Base-by-base conservation (phyloP, 2,113 vertebrate species). In the Oryctolagus cuniculus region DNA sequence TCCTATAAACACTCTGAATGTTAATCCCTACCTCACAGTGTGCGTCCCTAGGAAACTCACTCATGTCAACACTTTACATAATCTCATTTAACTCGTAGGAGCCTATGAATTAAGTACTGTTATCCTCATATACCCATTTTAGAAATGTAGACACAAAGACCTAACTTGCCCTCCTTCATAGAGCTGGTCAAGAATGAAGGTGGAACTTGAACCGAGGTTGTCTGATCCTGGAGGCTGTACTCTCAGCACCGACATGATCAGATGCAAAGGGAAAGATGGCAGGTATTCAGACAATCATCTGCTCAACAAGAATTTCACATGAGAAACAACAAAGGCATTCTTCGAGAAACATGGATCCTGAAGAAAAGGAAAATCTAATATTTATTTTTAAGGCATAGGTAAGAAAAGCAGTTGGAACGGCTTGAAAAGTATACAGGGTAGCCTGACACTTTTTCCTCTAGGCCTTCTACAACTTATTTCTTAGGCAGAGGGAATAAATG, bases 391-490 rank as follows among this genome's bases (percentile, higher is more conserved):
- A 67, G 79, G n/a, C 55, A 80, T 13, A 91, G 16, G 38, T 79
- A 90, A 84, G 58, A 85, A 85, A 92, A 85, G 74, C 7, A 38
- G 36, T n/a, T 91, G 16, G 17, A 89, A 91, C 66, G 66, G 80
- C 49, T 75, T 75, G 21, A 87, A 87, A 93, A 22, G 53, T 61
- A 91, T 94, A 91, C 67, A 78, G 70, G 51, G 31, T 69, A n/a
- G 19, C 27, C 27, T 44, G 53, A 69, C 93, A 89, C 34, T 31
- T 64, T 53, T 91, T 96, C 95, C 90, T 49, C 84, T 93, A 91
- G 51, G 63, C 15, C 29, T 91, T 89, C 78, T 63, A 93, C 8
- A 89, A 55, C 51, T 78, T 88, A 91, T 96, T 94, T 95, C 89
- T 94, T 91, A 44, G 81, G 53, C 93, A 91, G 79, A 95, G 6